Percentiles rank a stretch among this genome's conserved stretches.
These are phyloP conservation scores for Cephus pulcher DNA, from an alignment of 2,888 invertebrate genomes.

Conservation along the genomic window DNA sequence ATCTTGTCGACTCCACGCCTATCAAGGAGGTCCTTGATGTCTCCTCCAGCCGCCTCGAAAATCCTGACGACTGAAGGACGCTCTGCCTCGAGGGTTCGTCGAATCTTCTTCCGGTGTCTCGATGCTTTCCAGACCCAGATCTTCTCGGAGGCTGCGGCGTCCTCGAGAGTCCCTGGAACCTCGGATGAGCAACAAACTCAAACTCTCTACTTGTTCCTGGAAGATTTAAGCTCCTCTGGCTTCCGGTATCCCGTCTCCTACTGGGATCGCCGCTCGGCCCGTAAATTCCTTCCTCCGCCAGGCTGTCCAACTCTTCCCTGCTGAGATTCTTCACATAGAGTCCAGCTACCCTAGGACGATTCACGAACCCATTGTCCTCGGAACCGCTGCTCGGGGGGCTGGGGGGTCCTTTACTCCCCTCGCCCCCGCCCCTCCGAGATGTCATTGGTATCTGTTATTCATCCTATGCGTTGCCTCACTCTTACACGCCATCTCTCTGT, in stretches of 20 bases:
- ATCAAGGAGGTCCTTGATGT: conserved; percentile 14
- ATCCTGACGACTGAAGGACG: not conserved
- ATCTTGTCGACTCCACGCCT: not conserved
- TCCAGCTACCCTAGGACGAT: conserved; percentile 51
- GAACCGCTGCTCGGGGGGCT: conserved; percentile 61
- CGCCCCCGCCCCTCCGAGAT: conserved; percentile 61
- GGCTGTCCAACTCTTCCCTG: conserved; percentile 49
- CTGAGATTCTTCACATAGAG: conserved; percentile 53
- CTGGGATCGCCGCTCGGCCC: conserved; percentile 45
- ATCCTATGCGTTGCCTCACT: conserved; percentile 25
- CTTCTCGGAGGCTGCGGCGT: conserved; percentile 52
- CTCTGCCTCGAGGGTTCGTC: conserved; percentile 20
- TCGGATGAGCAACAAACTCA: conserved; percentile 20
- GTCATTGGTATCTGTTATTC: conserved; percentile 53
- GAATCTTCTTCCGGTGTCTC: conserved; percentile 6
- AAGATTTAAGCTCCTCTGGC: conserved; percentile 48
- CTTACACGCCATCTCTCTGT: not conserved
- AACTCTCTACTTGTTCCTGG: conserved; percentile 35
- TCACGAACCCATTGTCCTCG: conserved; percentile 60
- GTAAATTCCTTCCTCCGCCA: conserved; percentile 50
- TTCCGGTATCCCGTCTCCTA: conserved; percentile 40
- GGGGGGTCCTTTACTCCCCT: conserved; percentile 57
- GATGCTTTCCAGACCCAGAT: conserved; percentile 13
- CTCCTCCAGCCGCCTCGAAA: not conserved
- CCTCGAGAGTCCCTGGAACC: conserved; percentile 31